phyloP scores from a whole-genome alignment of 92 coral and sea anemone species.

The Isaurus tuberculatus region DNA sequence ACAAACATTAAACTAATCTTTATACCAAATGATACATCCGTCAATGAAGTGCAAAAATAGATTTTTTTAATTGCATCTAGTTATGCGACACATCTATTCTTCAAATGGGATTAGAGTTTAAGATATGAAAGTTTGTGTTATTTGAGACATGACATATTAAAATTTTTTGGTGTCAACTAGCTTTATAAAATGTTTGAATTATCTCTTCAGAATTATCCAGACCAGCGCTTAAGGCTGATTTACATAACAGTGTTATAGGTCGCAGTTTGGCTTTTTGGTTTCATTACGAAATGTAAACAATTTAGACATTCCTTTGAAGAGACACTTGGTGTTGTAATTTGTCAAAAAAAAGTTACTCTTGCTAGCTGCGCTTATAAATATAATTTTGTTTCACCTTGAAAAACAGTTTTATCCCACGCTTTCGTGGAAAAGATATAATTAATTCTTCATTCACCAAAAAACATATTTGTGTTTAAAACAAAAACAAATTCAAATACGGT shows the following conservation, averaged over 20 bases:
- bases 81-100: conserved; percentile 37
- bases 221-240: conserved; percentile 11
- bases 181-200: conserved; percentile 17
- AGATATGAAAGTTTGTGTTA: conserved; percentile 26
- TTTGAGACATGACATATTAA: conserved; percentile 28
- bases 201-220: conserved; percentile 11
- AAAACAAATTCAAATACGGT: conserved; percentile 71
- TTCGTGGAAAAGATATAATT: background rate
- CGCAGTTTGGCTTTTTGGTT: conserved; percentile 25
- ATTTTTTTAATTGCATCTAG: conserved; percentile 31
- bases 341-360: conserved; percentile 18
- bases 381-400: background rate
- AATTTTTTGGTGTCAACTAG: conserved; percentile 14
- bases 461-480: conserved; percentile 64
- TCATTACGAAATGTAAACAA: conserved; percentile 81
- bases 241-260: conserved; percentile 12
- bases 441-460: conserved; percentile 8
- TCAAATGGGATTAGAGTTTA: conserved; percentile 51
- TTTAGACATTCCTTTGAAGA: conserved; percentile 27
- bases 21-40: conserved; percentile 21
- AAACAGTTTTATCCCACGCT: background rate
- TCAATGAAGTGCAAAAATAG: conserved; percentile 23
- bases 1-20: conserved; percentile 13
- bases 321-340: conserved; percentile 37
- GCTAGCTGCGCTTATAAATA: conserved; percentile 10